A percentile compares a stretch with the other conserved stretches of the same genome.
Evolutionary conservation across 2,113 vertebrate genomes (phyloP).

Genomic region (Scolopax mira): DNA sequence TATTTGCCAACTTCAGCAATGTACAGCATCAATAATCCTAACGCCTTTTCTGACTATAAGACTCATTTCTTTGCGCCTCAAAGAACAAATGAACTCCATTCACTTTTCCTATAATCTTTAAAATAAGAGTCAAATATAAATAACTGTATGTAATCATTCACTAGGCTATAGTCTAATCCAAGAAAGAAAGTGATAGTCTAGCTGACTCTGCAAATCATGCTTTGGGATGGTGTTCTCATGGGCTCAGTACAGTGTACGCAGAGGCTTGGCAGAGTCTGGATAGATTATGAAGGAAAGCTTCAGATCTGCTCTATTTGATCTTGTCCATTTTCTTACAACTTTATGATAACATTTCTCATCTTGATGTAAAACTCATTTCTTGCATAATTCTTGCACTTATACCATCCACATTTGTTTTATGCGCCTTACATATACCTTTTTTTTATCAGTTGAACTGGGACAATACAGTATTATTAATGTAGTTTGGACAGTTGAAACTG

Average conservation of each 20-base stretch:
- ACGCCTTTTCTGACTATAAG: neutral
- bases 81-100: neutral
- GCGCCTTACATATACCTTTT: neutral
- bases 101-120: neutral
- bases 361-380: neutral
- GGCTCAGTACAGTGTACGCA: neutral
- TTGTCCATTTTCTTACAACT: neutral
- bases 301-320: neutral
- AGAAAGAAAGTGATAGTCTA: neutral
- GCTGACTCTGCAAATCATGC: neutral
- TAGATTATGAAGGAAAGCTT: neutral
- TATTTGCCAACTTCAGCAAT: neutral
- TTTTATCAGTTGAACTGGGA: neutral
- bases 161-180: neutral
- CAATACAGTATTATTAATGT: neutral
- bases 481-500: neutral
- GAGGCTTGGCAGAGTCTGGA: neutral
- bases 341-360: neutral
- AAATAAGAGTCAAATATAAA: neutral
- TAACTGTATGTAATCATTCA: neutral
- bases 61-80: neutral
- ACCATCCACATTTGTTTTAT: neutral
- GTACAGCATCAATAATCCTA: neutral
- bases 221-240: fast-evolving
- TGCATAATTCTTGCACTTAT: neutral